phyloP scores from a whole-genome alignment of 2,888 invertebrate species.

The Electrophaes corylata region DNA sequence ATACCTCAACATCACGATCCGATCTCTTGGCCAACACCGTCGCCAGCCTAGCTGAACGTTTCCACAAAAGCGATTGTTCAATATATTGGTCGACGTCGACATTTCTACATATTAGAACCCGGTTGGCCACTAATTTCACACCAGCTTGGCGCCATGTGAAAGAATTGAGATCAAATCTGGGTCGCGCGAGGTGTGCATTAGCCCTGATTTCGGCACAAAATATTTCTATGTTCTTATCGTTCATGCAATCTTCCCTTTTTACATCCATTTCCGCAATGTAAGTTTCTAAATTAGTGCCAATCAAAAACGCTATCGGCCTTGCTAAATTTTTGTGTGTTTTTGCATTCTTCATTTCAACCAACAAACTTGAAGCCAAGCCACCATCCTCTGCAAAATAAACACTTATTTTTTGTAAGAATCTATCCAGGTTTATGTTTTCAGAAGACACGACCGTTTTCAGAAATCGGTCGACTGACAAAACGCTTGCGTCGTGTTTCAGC shows the following conservation, averaged over 20 bases:
- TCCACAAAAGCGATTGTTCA: conserved; percentile 7
- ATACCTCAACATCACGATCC: conserved; percentile 1
- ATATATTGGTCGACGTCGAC: conserved; percentile 3
- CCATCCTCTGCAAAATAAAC: conserved; percentile 9
- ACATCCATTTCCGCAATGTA: conserved; percentile 3
- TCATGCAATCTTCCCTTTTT: not conserved
- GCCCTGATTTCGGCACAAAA: conserved; percentile 10
- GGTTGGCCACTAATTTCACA: conserved; percentile 3
- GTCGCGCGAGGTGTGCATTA: conserved; percentile 9
- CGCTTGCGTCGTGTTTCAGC: conserved; percentile 54
- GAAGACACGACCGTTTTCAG: not conserved
- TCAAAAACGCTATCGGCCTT: conserved; percentile 3
- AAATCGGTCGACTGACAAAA: conserved; percentile 40
- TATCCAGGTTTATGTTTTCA: not conserved
- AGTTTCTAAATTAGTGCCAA: conserved; percentile 1
- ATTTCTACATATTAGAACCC: not conserved
- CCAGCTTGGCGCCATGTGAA: conserved; percentile 7
- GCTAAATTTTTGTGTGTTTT: conserved; percentile 5
- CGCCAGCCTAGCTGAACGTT: conserved; percentile 5
- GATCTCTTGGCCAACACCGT: conserved; percentile 6
- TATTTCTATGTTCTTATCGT: not conserved
- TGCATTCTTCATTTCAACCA: conserved; percentile 3
- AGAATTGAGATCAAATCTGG: not conserved
- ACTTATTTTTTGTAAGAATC: not conserved
- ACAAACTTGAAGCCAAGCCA: conserved; percentile 3